phyloP scores from a whole-genome alignment of 2,888 invertebrate genomes.

The Tiliacea citrago region DNA sequence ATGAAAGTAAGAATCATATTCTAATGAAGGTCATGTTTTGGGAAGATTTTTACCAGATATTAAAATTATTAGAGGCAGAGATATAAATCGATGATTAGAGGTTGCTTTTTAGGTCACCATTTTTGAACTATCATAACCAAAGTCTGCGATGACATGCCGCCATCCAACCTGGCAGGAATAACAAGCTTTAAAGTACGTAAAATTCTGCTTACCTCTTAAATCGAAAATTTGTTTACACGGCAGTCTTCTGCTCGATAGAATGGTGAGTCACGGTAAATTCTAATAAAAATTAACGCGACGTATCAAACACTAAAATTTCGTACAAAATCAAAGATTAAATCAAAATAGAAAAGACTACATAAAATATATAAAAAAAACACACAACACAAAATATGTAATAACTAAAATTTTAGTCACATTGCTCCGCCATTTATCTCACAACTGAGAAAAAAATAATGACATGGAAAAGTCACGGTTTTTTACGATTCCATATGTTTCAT shows the following conservation, averaged over 20 bases:
- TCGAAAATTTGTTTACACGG: slow-evolving; percentile 53
- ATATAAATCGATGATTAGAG: background rate
- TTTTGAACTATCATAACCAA: slow-evolving; percentile 5
- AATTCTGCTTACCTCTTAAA: slow-evolving; percentile 65
- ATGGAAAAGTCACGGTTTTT: slow-evolving; percentile 66
- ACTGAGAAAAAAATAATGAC: slow-evolving; percentile 74
- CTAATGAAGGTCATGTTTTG: background rate
- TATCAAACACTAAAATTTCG: slow-evolving; percentile 86
- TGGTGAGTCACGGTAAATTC: slow-evolving; percentile 76
- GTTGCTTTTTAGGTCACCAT: slow-evolving; percentile 9
- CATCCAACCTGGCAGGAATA: background rate
- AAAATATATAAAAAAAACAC: slow-evolving; percentile 87
- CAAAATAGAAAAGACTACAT: slow-evolving; percentile 86
- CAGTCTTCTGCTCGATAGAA: slow-evolving; percentile 51
- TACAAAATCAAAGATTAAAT: slow-evolving; percentile 81
- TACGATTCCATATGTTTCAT: slow-evolving; percentile 17
- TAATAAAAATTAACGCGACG: slow-evolving; percentile 63
- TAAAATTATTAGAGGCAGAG: no score
- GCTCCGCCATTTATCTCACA: slow-evolving; percentile 83
- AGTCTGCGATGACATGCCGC: background rate
- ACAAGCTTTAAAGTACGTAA: background rate
- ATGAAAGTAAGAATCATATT: background rate
- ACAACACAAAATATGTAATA: slow-evolving; percentile 86
- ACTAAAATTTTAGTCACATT: slow-evolving; percentile 89
- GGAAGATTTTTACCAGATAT: background rate